These are phyloP conservation scores for Mionectes olivaceus DNA, from an alignment of 2,797 vertebrate species.

Conservation along the genomic window DNA sequence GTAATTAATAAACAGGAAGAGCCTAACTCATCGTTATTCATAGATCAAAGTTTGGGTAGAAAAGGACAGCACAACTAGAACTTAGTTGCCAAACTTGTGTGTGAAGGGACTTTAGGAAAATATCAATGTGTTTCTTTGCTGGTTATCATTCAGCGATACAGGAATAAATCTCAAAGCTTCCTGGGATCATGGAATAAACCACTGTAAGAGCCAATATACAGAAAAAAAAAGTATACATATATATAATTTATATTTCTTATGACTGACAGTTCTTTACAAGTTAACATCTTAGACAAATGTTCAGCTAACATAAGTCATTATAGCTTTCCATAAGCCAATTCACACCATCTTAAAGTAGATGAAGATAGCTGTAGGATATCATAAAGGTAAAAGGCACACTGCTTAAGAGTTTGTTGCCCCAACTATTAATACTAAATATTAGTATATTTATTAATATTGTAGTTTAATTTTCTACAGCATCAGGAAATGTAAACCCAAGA, in stretches of 20 bases:
- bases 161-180: not conserved
- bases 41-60: not conserved
- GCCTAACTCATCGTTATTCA: rapidly evolving
- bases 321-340: not conserved
- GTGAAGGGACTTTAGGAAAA: not conserved
- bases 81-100: not conserved
- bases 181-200: not conserved
- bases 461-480: not conserved
- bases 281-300: not conserved
- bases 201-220: not conserved
- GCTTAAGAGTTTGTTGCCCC: not conserved
- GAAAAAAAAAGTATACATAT: no score
- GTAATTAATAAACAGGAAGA: not conserved
- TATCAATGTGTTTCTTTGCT: not conserved
- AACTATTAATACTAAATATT: not conserved
- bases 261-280: not conserved
- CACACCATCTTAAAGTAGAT: not conserved
- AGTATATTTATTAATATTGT: no score
- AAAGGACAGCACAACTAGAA: not conserved
- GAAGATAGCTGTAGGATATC: not conserved
- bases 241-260: not conserved
- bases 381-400: not conserved
- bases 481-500: not conserved
- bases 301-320: not conserved
- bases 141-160: not conserved